A percentile compares a stretch with the other conserved stretches of the same genome.
Evolutionary conservation across 2,797 vertebrate genomes (phyloP).

Genomic region (Chaetophractus vellerosus): DNA sequence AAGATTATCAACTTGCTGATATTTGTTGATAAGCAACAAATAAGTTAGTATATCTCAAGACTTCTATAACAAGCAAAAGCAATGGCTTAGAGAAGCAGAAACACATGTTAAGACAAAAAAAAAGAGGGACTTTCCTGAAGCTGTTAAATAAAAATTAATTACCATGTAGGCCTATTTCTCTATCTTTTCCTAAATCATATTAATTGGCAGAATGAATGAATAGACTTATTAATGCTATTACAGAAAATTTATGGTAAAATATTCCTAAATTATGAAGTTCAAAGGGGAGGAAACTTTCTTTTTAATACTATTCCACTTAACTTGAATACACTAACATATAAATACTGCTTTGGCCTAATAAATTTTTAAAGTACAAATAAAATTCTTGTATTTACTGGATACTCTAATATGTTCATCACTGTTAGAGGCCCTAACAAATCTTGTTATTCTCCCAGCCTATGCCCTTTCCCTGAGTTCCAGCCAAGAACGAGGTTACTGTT

Average conservation of each 20-base stretch:
- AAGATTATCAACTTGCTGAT: neutral
- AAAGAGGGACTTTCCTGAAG: neutral
- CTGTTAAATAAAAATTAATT: slow-evolving; percentile 22
- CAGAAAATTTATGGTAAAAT: slow-evolving; percentile 8
- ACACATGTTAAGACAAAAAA: neutral
- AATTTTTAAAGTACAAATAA: neutral
- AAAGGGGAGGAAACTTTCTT: neutral
- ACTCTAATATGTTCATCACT: neutral
- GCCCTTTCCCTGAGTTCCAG: neutral
- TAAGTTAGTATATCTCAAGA: slow-evolving; percentile 12
- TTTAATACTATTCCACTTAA: neutral
- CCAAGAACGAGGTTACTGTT: neutral
- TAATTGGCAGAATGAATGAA: neutral
- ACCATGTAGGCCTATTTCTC: neutral
- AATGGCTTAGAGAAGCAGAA: neutral
- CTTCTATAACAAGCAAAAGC: neutral
- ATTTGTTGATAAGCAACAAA: neutral
- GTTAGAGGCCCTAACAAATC: neutral
- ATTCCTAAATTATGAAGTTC: neutral
- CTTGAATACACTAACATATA: neutral
- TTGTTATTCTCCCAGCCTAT: neutral
- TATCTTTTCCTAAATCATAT: slow-evolving; percentile 25
- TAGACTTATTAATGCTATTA: neutral
- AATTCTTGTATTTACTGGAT: neutral
- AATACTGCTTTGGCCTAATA: slow-evolving; percentile 6